Base-by-base conservation (phyloP, 64 coral and sea anemone species). In the Acropora yongei region DNA sequence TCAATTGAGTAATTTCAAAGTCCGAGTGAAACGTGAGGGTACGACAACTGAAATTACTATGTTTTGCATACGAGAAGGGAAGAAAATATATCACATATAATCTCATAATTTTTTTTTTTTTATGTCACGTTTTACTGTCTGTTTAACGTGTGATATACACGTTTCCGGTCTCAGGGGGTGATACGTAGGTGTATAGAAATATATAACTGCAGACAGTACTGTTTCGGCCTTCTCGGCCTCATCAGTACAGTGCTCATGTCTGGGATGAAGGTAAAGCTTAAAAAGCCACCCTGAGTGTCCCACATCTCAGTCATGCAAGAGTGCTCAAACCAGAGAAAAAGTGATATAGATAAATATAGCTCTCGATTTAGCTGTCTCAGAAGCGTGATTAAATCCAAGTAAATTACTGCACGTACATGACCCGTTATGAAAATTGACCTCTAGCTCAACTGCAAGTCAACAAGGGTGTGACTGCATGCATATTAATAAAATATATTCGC, bases 401-500 rank as follows among this genome's bases (percentile, higher is more conserved):
- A 63, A 63, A 8, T 71, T 71, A 71, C 67, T 71, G 67, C 14
- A 71, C 67, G 67, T 10, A 71, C 67, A 71, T 71, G 67, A 71
- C 67, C 67, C 13, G 67, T 71, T 71, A 71, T 71, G 67, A 71
- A 16, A 71, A 71, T 71, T 71, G 13, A 71, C 67, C 67, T 71
- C 67, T 71, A 16, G 67, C 67, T 71, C 67, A 71, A 71, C 67
- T 30, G 67, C 6, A 71, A 71, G 18, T 4, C 67, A 71, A 71
- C 67, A 71, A 71, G 67, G 67, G 67, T 71, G 67, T 1, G 8
- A 71, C 67, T 71, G 30, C 30, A 30, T 30, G 67, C 17, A 0
- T 13, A 71, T 71, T 71, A 71, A 71, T 71, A 71, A 71, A 71
- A 71, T 71, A 71, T 71, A 71, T 71, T 14, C 67, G 67, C 67